These are phyloP conservation scores for Coendou prehensilis DNA, from an alignment of 2,797 vertebrate genomes.

Conservation along the genomic window DNA sequence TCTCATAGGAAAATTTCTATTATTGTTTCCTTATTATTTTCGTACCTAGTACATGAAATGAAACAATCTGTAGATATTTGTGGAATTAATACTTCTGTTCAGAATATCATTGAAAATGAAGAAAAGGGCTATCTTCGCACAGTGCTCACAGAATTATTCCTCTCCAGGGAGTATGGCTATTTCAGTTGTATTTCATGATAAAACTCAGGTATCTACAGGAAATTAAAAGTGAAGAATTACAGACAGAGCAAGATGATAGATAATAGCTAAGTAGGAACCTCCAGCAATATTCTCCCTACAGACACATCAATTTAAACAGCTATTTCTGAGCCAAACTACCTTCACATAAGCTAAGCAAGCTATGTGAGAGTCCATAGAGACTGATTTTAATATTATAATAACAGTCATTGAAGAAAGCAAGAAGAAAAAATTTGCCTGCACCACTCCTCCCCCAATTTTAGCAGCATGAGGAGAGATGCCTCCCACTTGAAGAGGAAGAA, in stretches of 20 bases:
- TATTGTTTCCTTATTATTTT: slow-evolving; percentile 25
- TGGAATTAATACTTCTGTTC: not conserved
- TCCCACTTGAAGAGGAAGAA: not conserved
- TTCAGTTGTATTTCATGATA: not conserved
- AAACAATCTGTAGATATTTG: not conserved
- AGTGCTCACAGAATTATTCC: not conserved
- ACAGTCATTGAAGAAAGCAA: not conserved
- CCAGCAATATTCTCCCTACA: not conserved
- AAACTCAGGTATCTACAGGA: not conserved
- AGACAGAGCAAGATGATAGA: not conserved
- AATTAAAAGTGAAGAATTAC: slow-evolving; percentile 7
- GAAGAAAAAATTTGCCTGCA: not conserved
- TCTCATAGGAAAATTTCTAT: not conserved
- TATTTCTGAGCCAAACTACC: not conserved
- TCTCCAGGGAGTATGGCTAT: not conserved
- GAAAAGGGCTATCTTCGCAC: not conserved
- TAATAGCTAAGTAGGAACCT: not conserved
- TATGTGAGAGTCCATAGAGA: not conserved
- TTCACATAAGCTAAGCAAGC: not conserved
- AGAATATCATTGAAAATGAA: not conserved
- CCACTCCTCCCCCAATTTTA: not conserved
- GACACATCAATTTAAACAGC: not conserved
- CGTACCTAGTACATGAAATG: not conserved
- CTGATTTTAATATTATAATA: not conserved
- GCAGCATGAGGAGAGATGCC: not conserved